phyloP scores from a whole-genome alignment of 2,797 vertebrate species.

The Paguma larvata region DNA sequence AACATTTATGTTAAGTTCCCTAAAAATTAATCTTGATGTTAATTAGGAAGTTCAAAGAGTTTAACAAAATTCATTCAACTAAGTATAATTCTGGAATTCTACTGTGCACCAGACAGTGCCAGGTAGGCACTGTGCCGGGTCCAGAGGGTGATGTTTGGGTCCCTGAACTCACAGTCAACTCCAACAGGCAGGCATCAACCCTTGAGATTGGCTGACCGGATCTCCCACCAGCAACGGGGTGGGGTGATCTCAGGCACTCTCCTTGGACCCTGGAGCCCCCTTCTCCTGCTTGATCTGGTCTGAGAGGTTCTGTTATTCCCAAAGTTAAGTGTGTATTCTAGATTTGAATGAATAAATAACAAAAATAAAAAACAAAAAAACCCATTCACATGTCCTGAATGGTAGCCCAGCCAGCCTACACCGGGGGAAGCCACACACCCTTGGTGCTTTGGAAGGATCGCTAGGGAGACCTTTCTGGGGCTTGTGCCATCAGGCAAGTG shows the following conservation, averaged over 20 bases:
- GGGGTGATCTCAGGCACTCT: not conserved
- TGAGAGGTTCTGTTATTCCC: not conserved
- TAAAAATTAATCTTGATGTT: not conserved
- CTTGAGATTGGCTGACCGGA: not conserved
- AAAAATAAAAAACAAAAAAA: not conserved
- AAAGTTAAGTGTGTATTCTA: not conserved
- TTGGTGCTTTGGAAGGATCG: accelerated
- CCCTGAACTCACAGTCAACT: not conserved
- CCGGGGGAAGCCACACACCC: not conserved
- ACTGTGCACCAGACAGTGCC: not conserved
- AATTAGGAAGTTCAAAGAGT: not conserved
- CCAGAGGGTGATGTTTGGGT: not conserved
- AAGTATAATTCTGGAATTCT: not conserved
- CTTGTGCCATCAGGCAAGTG: not conserved
- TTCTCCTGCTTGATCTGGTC: not conserved
- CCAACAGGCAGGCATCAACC: not conserved
- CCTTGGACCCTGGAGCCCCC: not conserved
- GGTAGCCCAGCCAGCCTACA: not conserved
- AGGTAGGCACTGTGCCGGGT: not conserved
- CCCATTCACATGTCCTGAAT: accelerated
- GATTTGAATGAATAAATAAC: not conserved
- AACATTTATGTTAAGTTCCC: not conserved
- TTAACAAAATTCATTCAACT: not conserved
- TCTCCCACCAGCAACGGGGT: not conserved
- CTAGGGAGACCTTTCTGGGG: not conserved